Base-by-base conservation (phyloP, 2,888 invertebrate genomes). In the Melitaea athalia region DNA sequence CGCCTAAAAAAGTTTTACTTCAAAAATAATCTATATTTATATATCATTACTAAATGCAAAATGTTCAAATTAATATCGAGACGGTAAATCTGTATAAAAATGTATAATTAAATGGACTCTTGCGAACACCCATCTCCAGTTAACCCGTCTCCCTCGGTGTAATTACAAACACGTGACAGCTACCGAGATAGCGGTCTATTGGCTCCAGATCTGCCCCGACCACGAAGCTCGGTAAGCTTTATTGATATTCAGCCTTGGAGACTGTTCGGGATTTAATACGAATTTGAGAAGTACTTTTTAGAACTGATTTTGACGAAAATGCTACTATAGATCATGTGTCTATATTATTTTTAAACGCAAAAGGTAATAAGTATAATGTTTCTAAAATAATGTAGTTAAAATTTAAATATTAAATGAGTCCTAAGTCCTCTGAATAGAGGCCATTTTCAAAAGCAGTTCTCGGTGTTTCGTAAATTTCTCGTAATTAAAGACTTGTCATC, bases 201-300 rank as follows among this genome's bases (percentile, higher is more conserved):
- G 60, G 53, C 55, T 53, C 38, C 17, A 42, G 12, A 55, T 33
- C 31, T 31, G 43, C 42, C 43, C 63, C 50, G 53, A 31, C 31
- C 53, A 55, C 53, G 31, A 31, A 14, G 33, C 53, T 55, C 15
- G 63, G 57, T 64, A 64, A 45, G 47, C 33, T 57, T 59, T 63
- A 67, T 67, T 67, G 63, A 67, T 67, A 67, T 67, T 63, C 55
- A 38, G 45, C 57, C 63, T 63, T 52, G 59, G 57, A 55, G 55
- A 57, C 64, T 45, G 33, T 57, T 49, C 31, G 31, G 53, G 33
- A 55, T 55, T 55, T 33, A 33, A 33, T 49, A 14, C n/a, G 47
- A n/a, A 49, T n/a, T 49, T 49, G 5, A 14, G n/a, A 49, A 49
- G 47, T 49, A n/a, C 47, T n/a, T 6, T n/a, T 49, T n/a, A 49